Evolutionary conservation across 1,140 invertebrate species (phyloP).

Genomic region (Brachionus calyciflorus): DNA sequence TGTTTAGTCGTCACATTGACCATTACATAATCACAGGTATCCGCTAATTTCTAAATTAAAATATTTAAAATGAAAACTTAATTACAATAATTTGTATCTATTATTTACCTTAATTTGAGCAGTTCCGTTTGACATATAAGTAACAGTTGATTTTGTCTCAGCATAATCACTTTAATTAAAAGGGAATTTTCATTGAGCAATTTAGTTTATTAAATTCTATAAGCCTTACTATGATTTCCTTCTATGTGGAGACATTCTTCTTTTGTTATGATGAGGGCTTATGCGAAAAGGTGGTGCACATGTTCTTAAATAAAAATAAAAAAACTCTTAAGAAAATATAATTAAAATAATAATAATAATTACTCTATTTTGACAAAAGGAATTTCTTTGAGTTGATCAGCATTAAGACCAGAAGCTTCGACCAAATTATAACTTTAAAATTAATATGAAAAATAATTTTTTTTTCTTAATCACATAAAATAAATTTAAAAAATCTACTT

Average conservation of each 20-base stretch:
- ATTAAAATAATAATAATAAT: background rate
- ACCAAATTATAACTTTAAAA: constrained; percentile 15
- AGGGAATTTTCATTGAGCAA: background rate
- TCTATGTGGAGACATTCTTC: constrained; percentile 32
- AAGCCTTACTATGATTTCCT: constrained; percentile 22
- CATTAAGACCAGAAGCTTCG: constrained; percentile 4
- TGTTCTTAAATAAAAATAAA: background rate
- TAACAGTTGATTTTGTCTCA: background rate
- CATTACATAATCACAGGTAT: constrained; percentile 33
- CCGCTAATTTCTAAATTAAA: background rate
- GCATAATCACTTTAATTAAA: background rate
- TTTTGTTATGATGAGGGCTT: constrained; percentile 41
- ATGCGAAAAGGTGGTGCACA: constrained; percentile 35
- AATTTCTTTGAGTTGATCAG: constrained; percentile 38
- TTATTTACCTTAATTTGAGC: constrained; percentile 12
- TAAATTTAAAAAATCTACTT: constrained; percentile 5
- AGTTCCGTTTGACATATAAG: background rate
- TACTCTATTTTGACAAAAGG: constrained; percentile 45
- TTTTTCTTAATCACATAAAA: background rate
- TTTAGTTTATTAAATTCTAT: background rate
- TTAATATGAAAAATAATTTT: background rate
- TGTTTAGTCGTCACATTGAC: constrained; percentile 17
- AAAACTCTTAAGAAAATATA: background rate
- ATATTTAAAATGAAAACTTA: background rate
- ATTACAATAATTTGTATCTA: background rate